A percentile compares a stretch with the other conserved stretches of the same genome.
Evolutionary conservation across 2,797 vertebrate genomes (phyloP).

Genomic region (Falco berigora): DNA sequence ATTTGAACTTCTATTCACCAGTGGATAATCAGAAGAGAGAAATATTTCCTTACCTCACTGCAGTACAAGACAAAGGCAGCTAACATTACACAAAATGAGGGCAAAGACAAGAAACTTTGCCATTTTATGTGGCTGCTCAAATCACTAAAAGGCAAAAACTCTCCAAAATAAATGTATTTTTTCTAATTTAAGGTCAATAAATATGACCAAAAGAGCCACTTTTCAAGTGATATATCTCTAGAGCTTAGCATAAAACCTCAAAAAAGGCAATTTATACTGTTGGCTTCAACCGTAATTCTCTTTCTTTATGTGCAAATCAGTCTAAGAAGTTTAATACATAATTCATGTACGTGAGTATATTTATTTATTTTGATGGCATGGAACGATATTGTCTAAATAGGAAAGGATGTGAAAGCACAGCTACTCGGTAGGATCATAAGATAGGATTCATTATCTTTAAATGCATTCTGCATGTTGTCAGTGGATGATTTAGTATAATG

Average conservation of each 20-base stretch:
- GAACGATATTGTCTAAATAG: neutral
- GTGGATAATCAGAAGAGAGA: neutral
- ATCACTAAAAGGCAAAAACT: neutral
- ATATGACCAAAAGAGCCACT: neutral
- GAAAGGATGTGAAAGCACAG: neutral
- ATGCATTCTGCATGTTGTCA: neutral
- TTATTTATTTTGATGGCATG: slow-evolving; percentile 22
- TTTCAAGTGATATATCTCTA: slow-evolving; percentile 3
- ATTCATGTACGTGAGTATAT: slow-evolving; percentile 30
- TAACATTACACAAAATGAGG: neutral
- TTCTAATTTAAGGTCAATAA: slow-evolving; percentile 7
- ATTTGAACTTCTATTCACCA: neutral
- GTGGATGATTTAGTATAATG: slow-evolving; percentile 9
- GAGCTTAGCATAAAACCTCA: neutral
- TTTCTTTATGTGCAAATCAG: slow-evolving; percentile 15
- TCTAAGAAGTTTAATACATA: slow-evolving; percentile 9
- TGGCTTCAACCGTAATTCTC: slow-evolving; percentile 19
- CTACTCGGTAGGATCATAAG: neutral
- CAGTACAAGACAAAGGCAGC: neutral
- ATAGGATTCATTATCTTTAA: slow-evolving; percentile 13
- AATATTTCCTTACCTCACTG: neutral
- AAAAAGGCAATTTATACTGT: neutral
- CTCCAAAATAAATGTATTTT: neutral
- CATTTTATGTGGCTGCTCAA: neutral
- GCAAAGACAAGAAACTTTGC: neutral